phyloP scores from a whole-genome alignment of 2,888 invertebrate genomes.

The Hydraecia micacea region DNA sequence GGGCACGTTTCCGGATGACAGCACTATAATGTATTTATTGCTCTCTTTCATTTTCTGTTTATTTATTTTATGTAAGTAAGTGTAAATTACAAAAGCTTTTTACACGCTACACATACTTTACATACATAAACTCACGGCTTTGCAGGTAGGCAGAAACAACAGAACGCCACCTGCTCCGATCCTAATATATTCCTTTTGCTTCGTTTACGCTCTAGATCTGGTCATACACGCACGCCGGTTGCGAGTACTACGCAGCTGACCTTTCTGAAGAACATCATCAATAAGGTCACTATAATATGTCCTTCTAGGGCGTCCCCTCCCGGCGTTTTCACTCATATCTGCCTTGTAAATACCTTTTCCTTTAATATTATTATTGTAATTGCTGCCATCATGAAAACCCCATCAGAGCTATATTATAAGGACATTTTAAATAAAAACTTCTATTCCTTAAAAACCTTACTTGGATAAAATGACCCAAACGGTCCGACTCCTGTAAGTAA shows the following conservation, averaged over 20 bases:
- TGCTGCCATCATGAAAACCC: background rate
- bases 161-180: too few species aligned
- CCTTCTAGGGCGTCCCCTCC: background rate
- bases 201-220: background rate
- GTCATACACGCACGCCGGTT: background rate
- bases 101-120: too few species aligned
- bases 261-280: background rate
- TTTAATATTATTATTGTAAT: conserved; percentile 8
- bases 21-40: background rate
- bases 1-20: too few species aligned
- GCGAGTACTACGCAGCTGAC: background rate
- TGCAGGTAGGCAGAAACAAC: background rate
- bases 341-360: background rate
- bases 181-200: background rate
- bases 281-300: background rate
- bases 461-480: background rate
- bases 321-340: background rate
- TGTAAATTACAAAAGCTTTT: background rate
- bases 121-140: background rate
- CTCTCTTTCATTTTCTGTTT: conserved; percentile 17
- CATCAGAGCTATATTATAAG: background rate
- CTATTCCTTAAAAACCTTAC: background rate
- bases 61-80: conserved; percentile 3
- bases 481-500: conserved; percentile 23
- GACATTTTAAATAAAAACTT: background rate